These are phyloP conservation scores for Sebastes dallii DNA, from an alignment of 2,797 vertebrate genomes.

Conservation along the genomic window DNA sequence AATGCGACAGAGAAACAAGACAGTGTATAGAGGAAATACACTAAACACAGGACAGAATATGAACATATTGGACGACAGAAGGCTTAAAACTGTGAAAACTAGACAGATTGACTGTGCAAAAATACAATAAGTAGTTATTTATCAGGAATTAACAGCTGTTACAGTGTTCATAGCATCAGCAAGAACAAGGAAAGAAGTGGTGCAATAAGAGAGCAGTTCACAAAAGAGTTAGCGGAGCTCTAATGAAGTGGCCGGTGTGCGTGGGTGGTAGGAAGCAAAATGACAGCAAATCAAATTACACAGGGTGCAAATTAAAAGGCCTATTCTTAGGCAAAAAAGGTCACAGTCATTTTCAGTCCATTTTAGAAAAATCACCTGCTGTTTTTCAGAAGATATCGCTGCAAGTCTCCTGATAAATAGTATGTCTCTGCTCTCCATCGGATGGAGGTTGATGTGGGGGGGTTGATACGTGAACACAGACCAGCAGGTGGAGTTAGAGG, in stretches of 20 bases:
- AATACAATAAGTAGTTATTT: neutral
- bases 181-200: neutral
- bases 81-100: neutral
- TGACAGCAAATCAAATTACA: constrained; percentile 16
- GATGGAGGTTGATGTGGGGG: too few relatives aligned
- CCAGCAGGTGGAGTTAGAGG: constrained; percentile 74
- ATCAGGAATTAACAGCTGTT: neutral
- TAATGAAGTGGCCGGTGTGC: neutral
- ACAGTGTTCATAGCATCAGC: neutral
- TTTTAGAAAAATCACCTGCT: neutral
- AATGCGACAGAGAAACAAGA: neutral
- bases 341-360: constrained; percentile 20
- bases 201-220: neutral
- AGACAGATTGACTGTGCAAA: neutral
- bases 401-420: neutral
- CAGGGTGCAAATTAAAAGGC: constrained; percentile 31
- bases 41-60: neutral
- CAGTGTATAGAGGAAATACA: neutral
- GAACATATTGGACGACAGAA: neutral
- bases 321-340: neutral
- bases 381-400: neutral
- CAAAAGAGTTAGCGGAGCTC: neutral
- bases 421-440: neutral
- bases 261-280: neutral
- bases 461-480: neutral